Evolutionary conservation across 1,140 invertebrate genomes (phyloP), one percentile per base, ranked within the genome.

Genomic region (Andricus grossulariae): DNA sequence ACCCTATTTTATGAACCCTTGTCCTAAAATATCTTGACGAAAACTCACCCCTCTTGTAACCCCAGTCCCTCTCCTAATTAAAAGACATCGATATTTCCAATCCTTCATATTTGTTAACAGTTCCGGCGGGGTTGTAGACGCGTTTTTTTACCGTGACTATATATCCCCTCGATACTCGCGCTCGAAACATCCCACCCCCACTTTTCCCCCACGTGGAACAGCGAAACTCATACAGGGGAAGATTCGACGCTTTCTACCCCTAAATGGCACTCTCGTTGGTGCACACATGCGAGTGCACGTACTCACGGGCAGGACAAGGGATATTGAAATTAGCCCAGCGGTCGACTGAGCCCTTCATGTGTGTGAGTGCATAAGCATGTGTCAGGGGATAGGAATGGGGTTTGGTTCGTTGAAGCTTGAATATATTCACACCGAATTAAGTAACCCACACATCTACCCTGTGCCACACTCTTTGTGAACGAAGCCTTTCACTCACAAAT

Each of bases 401-500:
- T 66, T 45, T 66, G 60, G 60, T 66, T 66, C 60, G 60, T 7
- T 66, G 60, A 66, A 66, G 83, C 83, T 85, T 85, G 83, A 84
- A 85, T 85, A 85, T 85, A 85, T 85, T 85, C 84, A 85, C 84
- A 85, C 84, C 83, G 84, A 85, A 85, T 85, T 85, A 85, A 85
- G 84, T 85, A 83, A 85, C 84, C 78, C 83, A 85, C 80, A 85
- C 84, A 85, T 66, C 25, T 25, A 45, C 25, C 15, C 5, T 66
- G 13, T 15, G 21, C 57, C 57, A 66, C 32, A 66, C 60, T 66
- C 60, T 66, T 66, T 66, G 60, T 66, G 60, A 66, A 66, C 32
- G 60, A 66, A 32, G 60, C 60, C 60, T 66, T 66, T 66, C 60
- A 66, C 60, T 66, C 60, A 66, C 60, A 66, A 66, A 66, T 66